phyloP scores from a whole-genome alignment of 37 sponge, comb jelly and placozoan species.

The Tethya wilhelma region DNA sequence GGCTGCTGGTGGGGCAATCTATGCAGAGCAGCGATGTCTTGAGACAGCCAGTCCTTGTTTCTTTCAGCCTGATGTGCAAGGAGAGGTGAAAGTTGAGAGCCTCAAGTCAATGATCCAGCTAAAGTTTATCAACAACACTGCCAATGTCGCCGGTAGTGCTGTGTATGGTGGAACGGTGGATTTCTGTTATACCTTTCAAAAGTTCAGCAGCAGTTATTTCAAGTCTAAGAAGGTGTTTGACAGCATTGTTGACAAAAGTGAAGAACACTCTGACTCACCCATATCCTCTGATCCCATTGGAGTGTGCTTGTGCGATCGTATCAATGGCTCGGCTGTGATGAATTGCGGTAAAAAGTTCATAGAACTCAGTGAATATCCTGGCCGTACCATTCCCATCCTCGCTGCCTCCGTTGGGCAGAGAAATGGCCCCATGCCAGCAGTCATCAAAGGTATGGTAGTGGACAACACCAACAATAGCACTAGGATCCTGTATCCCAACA shows the following conservation, averaged over 20 bases:
- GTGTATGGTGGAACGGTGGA: conserved; percentile 24
- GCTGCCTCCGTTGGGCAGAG: conserved; percentile 11
- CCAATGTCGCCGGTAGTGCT: background rate
- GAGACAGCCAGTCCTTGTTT: background rate
- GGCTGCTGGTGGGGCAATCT: conserved; percentile 14
- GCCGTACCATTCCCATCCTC: background rate
- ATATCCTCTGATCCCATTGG: conserved; percentile 21
- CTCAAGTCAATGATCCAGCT: background rate
- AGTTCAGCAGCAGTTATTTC: background rate
- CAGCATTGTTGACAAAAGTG: background rate
- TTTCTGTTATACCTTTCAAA: background rate
- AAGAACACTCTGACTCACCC: background rate
- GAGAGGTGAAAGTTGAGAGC: background rate
- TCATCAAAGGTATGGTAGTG: background rate
- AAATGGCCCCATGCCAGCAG: background rate
- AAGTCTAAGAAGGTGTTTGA: background rate
- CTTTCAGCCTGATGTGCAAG: background rate
- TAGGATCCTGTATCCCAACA: background rate
- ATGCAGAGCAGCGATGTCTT: conserved; percentile 1
- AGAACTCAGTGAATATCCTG: background rate
- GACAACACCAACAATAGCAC: background rate
- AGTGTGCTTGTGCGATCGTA: conserved; percentile 13
- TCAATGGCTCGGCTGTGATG: too few relatives aligned
- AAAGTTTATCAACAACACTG: conserved; percentile 1
- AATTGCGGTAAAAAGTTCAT: too few relatives aligned